Evolutionary conservation across 1,140 invertebrate genomes (phyloP).

Genomic region (Plutomurus gul): DNA sequence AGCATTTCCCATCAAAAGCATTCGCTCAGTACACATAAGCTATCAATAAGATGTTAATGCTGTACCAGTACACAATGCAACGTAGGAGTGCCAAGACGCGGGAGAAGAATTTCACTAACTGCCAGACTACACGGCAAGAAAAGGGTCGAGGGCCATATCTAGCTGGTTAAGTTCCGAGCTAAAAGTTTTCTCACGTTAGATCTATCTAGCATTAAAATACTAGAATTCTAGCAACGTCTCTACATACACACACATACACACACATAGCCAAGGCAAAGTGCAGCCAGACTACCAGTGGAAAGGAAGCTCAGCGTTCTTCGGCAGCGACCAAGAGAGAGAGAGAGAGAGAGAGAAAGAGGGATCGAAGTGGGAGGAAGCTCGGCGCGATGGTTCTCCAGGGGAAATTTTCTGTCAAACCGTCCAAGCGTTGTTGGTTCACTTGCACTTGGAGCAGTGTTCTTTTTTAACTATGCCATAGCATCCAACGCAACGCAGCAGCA

Average conservation of each 20-base stretch:
- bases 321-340: neutral
- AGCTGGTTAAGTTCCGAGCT: neutral
- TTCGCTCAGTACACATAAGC: too few relatives aligned
- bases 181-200: constrained; percentile 21
- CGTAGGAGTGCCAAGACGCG: neutral
- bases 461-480: constrained; percentile 19
- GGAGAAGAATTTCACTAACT: neutral
- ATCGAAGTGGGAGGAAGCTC: constrained; percentile 47
- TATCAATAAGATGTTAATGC: too few relatives aligned
- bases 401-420: constrained; percentile 38
- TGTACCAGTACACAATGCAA: neutral
- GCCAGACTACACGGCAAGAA: neutral
- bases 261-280: neutral
- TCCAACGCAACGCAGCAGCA: neutral
- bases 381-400: constrained; percentile 47
- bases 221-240: constrained; percentile 22
- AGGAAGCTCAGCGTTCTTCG: too few relatives aligned
- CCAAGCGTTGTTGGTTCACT: constrained; percentile 9
- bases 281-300: neutral
- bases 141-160: constrained; percentile 1
- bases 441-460: constrained; percentile 15
- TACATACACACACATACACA: too few relatives aligned
- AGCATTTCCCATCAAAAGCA: too few relatives aligned
- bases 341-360: constrained; percentile 14
- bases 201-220: constrained; percentile 5